These are phyloP conservation scores for Drosophila sturtevanti DNA, from an alignment of 1,140 invertebrate genomes.

Conservation along the genomic window DNA sequence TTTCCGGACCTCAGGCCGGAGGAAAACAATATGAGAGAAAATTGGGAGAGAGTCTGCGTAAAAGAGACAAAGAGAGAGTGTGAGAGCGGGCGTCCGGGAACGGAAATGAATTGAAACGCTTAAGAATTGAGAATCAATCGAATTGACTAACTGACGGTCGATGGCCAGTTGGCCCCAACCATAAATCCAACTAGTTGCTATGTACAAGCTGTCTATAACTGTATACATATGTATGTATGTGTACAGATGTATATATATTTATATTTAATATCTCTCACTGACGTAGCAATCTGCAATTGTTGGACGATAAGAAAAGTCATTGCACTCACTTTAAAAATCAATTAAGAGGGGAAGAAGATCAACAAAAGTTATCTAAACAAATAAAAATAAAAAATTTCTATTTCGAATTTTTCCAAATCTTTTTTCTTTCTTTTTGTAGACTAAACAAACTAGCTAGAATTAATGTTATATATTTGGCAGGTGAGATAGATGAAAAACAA, in stretches of 20 bases:
- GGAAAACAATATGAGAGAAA: constrained; percentile 32
- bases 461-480: no score
- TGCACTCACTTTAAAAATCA: constrained; percentile 18
- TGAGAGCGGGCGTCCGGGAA: constrained; percentile 27
- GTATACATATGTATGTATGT: neutral
- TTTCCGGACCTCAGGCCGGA: constrained; percentile 69
- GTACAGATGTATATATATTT: neutral
- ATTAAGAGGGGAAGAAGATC: no score
- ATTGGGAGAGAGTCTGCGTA: constrained; percentile 18
- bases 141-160: neutral
- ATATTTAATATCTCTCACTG: neutral
- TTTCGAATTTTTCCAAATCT: neutral
- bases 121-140: constrained; percentile 47
- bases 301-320: constrained; percentile 40
- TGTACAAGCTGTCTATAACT: constrained; percentile 23
- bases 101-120: constrained; percentile 55
- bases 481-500: no score
- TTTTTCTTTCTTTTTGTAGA: no score
- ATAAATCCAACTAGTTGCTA: neutral
- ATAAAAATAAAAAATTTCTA: neutral
- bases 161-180: constrained; percentile 21
- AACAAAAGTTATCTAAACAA: neutral
- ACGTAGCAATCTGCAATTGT: neutral
- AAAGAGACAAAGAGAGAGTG: neutral
- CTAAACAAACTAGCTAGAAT: no score